Conservation (phyloP, 35 echinoderm and acorn worm genomes). For the Amphiura filiformis region DNA sequence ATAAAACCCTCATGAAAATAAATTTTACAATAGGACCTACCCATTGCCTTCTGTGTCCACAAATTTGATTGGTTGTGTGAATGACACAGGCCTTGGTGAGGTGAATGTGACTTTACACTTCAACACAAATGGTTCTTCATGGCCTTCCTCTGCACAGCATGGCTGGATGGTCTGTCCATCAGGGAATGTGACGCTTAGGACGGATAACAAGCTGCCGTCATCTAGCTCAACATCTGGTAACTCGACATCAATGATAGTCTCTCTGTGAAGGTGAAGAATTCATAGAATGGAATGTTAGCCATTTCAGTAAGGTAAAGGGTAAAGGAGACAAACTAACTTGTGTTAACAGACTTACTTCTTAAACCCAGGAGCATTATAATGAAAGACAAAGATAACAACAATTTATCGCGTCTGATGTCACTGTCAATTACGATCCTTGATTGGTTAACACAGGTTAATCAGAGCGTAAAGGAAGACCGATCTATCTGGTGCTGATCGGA, state of each 20-base stretch:
- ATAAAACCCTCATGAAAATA: too few species aligned
- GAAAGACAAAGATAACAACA: too few species aligned
- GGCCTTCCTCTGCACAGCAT: constrained; percentile 57
- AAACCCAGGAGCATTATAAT: constrained; percentile 77
- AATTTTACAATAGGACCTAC: constrained; percentile 48
- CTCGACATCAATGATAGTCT: constrained; percentile 91
- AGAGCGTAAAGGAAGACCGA: too few species aligned
- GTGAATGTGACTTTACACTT: constrained; percentile 88
- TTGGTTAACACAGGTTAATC: too few species aligned
- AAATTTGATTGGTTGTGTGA: constrained; percentile 90
- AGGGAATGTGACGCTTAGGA: constrained; percentile 83
- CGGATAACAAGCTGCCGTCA: constrained; percentile 84
- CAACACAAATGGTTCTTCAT: constrained; percentile 65
- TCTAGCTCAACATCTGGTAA: constrained; percentile 89
- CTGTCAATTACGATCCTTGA: too few species aligned
- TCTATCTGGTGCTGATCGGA: too few species aligned
- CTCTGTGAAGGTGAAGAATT: constrained; percentile 27
- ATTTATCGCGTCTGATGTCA: too few species aligned
- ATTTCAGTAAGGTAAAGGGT: too few species aligned
- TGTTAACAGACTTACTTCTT: constrained; percentile 83
- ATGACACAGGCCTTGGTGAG: constrained; percentile 91
- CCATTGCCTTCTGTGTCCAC: constrained; percentile 78
- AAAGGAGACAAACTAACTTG: too few species aligned
- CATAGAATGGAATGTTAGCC: too few species aligned
- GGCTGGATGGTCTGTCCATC: constrained; percentile 90